phyloP scores from a whole-genome alignment of 2,797 vertebrate species.

The Arvicola amphibius region DNA sequence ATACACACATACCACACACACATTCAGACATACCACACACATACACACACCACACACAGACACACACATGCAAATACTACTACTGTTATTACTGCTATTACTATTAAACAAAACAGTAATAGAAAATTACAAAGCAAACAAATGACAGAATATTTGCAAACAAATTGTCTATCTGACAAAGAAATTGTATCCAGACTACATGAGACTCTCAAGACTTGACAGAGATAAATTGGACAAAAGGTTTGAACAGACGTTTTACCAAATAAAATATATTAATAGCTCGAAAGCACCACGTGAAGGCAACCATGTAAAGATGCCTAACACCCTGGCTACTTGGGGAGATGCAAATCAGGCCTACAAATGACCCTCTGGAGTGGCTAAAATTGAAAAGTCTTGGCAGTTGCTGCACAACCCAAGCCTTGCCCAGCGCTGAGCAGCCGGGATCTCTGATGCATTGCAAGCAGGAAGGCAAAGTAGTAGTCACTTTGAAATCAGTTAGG shows the following conservation, averaged over 20 bases:
- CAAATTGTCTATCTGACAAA: background rate
- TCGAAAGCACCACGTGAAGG: too few species aligned
- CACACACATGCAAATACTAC: background rate
- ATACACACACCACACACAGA: background rate
- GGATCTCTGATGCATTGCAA: background rate
- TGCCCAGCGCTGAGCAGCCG: background rate
- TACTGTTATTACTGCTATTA: background rate
- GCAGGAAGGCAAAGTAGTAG: background rate
- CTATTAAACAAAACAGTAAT: background rate
- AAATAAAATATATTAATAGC: background rate
- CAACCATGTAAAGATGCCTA: background rate
- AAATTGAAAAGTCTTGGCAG: background rate
- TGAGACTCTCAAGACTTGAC: background rate
- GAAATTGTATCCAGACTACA: background rate
- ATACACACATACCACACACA: too few species aligned
- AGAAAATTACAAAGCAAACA: background rate
- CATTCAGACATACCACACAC: too few species aligned
- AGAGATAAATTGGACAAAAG: background rate
- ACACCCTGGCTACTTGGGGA: background rate
- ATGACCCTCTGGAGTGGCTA: background rate
- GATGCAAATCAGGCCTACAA: background rate
- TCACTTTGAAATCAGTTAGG: background rate
- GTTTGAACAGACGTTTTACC: background rate
- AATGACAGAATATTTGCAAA: conserved; percentile 6
- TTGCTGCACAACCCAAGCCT: background rate